These are phyloP conservation scores for Erebia palarica DNA, from an alignment of 2,888 invertebrate genomes.

Conservation along the genomic window DNA sequence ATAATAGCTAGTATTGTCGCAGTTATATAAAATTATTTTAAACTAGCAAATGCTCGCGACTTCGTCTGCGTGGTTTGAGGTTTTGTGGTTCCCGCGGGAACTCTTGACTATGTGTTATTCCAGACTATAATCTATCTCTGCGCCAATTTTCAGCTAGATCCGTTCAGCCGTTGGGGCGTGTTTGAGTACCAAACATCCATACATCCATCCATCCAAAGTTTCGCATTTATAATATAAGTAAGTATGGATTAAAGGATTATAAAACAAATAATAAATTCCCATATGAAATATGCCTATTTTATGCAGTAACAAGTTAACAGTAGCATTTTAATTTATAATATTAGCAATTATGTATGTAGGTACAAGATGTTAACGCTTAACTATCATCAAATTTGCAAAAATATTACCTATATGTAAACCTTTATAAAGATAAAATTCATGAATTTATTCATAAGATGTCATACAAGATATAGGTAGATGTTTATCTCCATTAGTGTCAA, in stretches of 20 bases:
- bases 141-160: too few species aligned
- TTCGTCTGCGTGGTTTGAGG: too few species aligned
- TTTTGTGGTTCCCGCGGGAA: too few species aligned
- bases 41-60: too few species aligned
- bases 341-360: constrained; percentile 1
- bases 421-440: constrained; percentile 19
- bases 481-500: constrained; percentile 24
- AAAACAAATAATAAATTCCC: not conserved
- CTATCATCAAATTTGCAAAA: constrained; percentile 22
- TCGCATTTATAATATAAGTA: too few species aligned
- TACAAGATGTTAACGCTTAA: constrained; percentile 13
- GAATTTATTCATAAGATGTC: constrained; percentile 27
- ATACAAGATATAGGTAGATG: constrained; percentile 13
- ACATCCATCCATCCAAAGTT: too few species aligned
- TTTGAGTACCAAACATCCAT: too few species aligned
- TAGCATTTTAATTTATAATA: constrained; percentile 10
- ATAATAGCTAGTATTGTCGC: too few species aligned
- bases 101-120: too few species aligned
- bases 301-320: not conserved
- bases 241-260: not conserved
- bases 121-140: too few species aligned
- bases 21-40: too few species aligned
- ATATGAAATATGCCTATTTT: not conserved
- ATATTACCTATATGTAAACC: constrained; percentile 12
- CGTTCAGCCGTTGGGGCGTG: too few species aligned